Base-by-base conservation (phyloP, 2,797 vertebrate genomes). In the Corythornis leucogaster region DNA sequence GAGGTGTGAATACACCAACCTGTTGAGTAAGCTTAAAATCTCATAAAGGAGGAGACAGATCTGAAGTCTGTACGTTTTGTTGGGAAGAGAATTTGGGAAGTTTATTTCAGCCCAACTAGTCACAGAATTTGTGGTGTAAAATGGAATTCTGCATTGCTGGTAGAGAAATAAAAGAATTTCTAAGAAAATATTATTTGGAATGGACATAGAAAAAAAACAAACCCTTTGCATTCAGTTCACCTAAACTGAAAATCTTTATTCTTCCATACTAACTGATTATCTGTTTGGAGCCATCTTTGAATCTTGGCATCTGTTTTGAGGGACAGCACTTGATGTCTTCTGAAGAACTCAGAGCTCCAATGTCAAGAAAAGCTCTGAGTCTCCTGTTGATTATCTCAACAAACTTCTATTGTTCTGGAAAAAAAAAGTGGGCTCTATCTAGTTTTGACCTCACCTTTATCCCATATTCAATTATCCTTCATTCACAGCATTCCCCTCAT, bases 401-500 rank as follows among this genome's bases (percentile, higher is more conserved):
- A 45, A 77, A 21, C 51, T 43, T 51, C 8, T 59, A 9, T 67
- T 58, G 31, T 58, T 31, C 59, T 57, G 20, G 48, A 40, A 40
- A 40, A 19, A 19, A 73, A 80, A 73, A 50, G 48, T 28, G 42
- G 33, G 5, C 5, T 67, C 15, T 30, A 26, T 35, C 76, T 26
- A 25, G 14, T 67, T 79, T 75, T 92, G 55, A 59, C 54, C 64
- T 87, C 31, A 68, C 57, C 18, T 64, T 62, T n/a, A 57, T 74
- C 46, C 57, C 38, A 13, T n/a, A 53, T 57, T 69, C 68, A 33
- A 14, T 85, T 73, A 59, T 51, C 46, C 24, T 46, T 80, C 68
- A 25, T 64, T 80, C 28, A 21, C 26, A 28, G 7, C 9, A 3
- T 26, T 54, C 31, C 5, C 22, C 11, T n/a, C 0, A 0, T 26